These are phyloP conservation scores for Sturnira hondurensis DNA, from an alignment of 2,113 vertebrate species.

Conservation along the genomic window DNA sequence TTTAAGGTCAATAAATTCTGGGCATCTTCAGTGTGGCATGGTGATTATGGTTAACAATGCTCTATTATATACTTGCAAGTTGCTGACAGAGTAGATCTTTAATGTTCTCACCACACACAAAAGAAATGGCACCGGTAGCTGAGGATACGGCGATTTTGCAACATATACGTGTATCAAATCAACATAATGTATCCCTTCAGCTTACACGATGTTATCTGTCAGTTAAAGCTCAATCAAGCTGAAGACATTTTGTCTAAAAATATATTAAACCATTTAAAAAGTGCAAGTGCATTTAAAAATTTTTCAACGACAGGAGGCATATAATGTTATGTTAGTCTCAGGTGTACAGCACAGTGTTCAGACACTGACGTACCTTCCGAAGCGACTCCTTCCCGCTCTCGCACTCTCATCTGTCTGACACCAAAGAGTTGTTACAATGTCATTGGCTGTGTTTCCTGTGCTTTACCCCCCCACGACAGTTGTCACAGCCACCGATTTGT, in stretches of 20 bases:
- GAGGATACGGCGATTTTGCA: background rate
- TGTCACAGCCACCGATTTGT: background rate
- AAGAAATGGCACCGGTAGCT: background rate
- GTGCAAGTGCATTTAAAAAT: background rate
- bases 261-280: background rate
- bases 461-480: too few species aligned
- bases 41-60: background rate
- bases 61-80: background rate
- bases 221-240: background rate
- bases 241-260: background rate
- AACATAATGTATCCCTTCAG: background rate
- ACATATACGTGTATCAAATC: background rate
- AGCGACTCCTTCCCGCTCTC: background rate
- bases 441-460: background rate
- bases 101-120: background rate
- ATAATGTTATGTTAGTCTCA: background rate
- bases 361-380: background rate
- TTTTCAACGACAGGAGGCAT: background rate
- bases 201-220: background rate
- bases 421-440: background rate
- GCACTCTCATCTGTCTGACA: background rate
- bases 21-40: background rate
- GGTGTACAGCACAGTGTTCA: too few species aligned
- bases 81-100: background rate
- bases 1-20: too few species aligned